These are phyloP conservation scores for Craterocephalus amniculus DNA, from an alignment of 2,797 vertebrate species.

Conservation along the genomic window DNA sequence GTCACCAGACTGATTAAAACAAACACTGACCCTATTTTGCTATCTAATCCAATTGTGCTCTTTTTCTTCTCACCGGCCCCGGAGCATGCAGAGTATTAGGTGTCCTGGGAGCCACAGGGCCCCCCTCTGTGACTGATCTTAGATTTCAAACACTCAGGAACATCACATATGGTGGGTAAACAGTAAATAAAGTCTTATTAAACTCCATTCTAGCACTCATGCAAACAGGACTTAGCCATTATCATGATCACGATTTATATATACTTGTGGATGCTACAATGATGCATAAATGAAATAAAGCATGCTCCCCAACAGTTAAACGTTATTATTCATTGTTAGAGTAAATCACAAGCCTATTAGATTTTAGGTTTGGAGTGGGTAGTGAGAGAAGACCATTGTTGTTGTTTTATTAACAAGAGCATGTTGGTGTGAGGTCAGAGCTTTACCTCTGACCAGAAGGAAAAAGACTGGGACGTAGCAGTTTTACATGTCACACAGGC, in stretches of 20 bases:
- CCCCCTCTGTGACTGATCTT: slow-evolving; percentile 77
- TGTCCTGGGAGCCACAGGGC: slow-evolving; percentile 80
- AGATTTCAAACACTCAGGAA: slow-evolving; percentile 83
- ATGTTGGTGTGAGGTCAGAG: slow-evolving; percentile 79
- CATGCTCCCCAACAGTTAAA: neutral
- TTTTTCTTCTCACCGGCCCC: slow-evolving; percentile 83
- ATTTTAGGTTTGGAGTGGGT: slow-evolving; percentile 40
- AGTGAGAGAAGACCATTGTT: slow-evolving; percentile 75
- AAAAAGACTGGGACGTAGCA: slow-evolving; percentile 56
- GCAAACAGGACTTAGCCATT: slow-evolving; percentile 32
- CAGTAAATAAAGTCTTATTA: slow-evolving; percentile 77
- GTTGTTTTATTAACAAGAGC: slow-evolving; percentile 83
- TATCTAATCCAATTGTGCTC: slow-evolving; percentile 92
- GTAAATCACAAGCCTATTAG: slow-evolving; percentile 52
- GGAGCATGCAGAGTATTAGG: slow-evolving; percentile 85
- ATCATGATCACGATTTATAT: slow-evolving; percentile 17
- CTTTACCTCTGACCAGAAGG: slow-evolving; percentile 77
- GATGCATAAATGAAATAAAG: slow-evolving; percentile 17
- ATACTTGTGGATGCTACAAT: slow-evolving; percentile 17
- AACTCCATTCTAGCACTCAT: slow-evolving; percentile 48
- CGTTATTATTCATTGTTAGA: slow-evolving; percentile 29
- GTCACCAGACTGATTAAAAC: slow-evolving; percentile 93
- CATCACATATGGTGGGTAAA: slow-evolving; percentile 80
- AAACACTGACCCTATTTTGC: slow-evolving; percentile 92
- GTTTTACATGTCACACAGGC: slow-evolving; percentile 55